Base-by-base conservation (phyloP, 2,797 vertebrate genomes). In the Aeoliscus strigatus region DNA sequence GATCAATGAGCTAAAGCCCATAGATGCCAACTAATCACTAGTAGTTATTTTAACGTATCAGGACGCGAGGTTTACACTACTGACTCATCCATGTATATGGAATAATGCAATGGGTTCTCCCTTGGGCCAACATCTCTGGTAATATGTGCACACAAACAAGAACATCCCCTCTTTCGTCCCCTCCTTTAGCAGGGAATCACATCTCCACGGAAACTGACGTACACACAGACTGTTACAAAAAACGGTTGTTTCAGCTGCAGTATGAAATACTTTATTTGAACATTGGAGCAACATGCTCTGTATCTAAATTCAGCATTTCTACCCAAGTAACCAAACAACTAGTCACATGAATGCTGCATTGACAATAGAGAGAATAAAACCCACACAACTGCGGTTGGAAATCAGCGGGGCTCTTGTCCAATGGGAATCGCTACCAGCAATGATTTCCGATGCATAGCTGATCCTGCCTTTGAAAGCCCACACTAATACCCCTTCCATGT, bases 391-490 rank as follows among this genome's bases (percentile, higher is more conserved):
- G 51, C 73, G 66, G 67, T 73, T 62, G 75, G 74, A 70, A 80
- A 76, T 75, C 71, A 76, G 58, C 49, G 29, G 17, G 10, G 44
- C 51, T 46, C 8, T 11, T 0, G 42, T 73, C 79, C 54, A 36
- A 47, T 43, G 77, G 79, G 76, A 80, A 31, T 64, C 41, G 64
- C 61, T 27, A 3, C 61, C 38, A 53, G 68, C 71, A 81, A 78
- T 78, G 81, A 86, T 84, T 82, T 85, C 51, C 66, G 21, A 85
- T 84, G 79, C 76, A 69, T 27, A 44, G 63, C 66, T 66, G 66
- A 82, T 77, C 54, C 47, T 39, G 54, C 60, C 70, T 82, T 80
- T 78, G 68, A 83, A 83, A 82, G 48, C 73, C 39, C 77, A 62
- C 67, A 43, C 73, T 81, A 82, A 81, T 80, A 73, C 80, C 65